A percentile compares a stretch with the other conserved stretches of the same genome.
These are phyloP conservation scores for Sarcophaga carnaria DNA, from an alignment of 2,888 invertebrate genomes.

Conservation along the genomic window DNA sequence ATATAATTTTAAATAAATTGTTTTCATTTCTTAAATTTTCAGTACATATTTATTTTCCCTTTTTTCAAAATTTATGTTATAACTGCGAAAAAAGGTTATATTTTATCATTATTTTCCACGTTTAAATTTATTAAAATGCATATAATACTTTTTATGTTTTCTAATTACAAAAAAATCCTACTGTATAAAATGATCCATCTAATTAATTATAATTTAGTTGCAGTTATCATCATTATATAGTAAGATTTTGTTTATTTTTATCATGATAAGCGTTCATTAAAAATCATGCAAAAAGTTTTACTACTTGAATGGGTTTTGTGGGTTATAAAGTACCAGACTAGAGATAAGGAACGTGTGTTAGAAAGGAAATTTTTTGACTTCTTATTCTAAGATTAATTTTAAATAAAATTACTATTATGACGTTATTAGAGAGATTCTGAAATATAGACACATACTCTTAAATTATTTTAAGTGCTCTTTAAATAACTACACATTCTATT, in stretches of 20 bases:
- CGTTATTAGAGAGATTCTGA: too few relatives aligned
- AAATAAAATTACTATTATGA: too few relatives aligned
- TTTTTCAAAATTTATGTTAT: too few relatives aligned
- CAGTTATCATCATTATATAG: background rate
- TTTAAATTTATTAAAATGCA: too few relatives aligned
- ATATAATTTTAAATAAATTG: constrained; percentile 4
- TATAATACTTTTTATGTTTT: too few relatives aligned
- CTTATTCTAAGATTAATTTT: background rate
- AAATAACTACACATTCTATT: background rate
- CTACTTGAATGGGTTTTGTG: background rate
- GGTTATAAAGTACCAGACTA: background rate
- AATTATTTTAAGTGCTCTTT: background rate
- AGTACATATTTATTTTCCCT: too few relatives aligned
- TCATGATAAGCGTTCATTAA: constrained; percentile 4
- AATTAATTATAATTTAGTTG: too few relatives aligned
- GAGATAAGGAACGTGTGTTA: background rate
- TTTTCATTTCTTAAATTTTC: too few relatives aligned
- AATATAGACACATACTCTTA: background rate
- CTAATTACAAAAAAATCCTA: too few relatives aligned
- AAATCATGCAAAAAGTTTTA: background rate
- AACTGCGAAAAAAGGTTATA: too few relatives aligned
- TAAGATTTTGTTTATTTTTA: constrained; percentile 14
- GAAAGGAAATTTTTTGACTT: background rate
- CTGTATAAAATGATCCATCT: too few relatives aligned
- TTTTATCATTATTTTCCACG: too few relatives aligned